Evolutionary conservation across 2,797 vertebrate genomes (phyloP), one percentile per base, ranked within the genome.

Genomic region (Cyclopterus lumpus): DNA sequence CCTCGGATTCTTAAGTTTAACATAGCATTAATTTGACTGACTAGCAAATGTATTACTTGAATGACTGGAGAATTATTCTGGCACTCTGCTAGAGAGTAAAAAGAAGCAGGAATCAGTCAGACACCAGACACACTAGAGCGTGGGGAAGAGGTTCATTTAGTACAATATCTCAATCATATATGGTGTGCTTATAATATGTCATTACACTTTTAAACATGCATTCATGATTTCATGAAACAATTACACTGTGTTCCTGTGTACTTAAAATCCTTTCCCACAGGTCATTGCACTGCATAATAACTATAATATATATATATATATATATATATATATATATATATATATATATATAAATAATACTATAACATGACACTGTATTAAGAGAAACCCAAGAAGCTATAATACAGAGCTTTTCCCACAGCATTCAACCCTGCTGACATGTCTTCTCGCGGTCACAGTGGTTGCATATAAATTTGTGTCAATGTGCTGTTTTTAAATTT

Each of bases 401-500:
- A 57, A 54, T 15, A 44, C 16, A 54, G 7, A 38, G 64, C 36
- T 66, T 38, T 60, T 54, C 32, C 32, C 5, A 26, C 5, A 22
- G 34, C 16, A 18, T 72, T 18, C 42, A 44, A 18, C 16, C 28
- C 42, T 69, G 30, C 54, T 59, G 26, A 58, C 20, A n/a, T 30
- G 28, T 67, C 24, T 59, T 20, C 65, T 40, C 5, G 38, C 4
- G 38, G 38, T 40, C 38, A 40, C 38, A 40, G 12, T 40, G 38
- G 11, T 40, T 40, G 2, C 11, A 11, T 40, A 51, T n/a, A 34
- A 44, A 24, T 66, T 57, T 6, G 34, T 53, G 40, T 64, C 18
- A 80, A 9, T 26, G 34, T 40, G 48, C 12, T 12, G 44, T 51
- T 75, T 20, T 1, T 44, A 42, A 49, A 68, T 63, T 34, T 58